A percentile compares a stretch with the other conserved stretches of the same genome.
phyloP scores from a whole-genome alignment of 2,888 invertebrate species.

The Pandemis heparana region DNA sequence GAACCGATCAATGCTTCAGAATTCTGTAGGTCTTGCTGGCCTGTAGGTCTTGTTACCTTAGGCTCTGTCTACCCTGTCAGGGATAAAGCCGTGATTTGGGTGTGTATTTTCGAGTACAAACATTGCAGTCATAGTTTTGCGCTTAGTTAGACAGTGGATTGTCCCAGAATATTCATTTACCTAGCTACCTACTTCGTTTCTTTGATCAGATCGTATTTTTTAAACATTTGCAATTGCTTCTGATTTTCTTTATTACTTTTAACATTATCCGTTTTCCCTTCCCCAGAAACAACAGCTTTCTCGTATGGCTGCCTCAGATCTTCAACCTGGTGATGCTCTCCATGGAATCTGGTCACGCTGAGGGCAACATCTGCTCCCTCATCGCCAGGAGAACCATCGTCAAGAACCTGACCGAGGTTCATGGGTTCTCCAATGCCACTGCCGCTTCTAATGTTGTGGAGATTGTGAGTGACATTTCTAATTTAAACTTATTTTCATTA shows the following conservation, averaged over 20 bases:
- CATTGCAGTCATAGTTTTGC: no score
- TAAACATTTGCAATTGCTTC: no score
- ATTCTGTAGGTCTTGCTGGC: no score
- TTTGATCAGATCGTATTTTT: no score
- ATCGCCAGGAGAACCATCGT: conserved; percentile 53
- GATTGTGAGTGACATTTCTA: conserved; percentile 45
- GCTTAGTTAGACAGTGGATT: no score
- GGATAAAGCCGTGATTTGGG: no score
- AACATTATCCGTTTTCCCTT: not conserved
- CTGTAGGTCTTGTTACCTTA: no score
- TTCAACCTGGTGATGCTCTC: conserved; percentile 77
- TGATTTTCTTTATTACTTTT: not conserved
- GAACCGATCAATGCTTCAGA: no score
- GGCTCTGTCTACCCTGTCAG: no score
- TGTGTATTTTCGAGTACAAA: no score
- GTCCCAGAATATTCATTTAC: no score
- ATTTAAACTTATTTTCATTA: conserved; percentile 42
- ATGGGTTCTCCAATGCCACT: conserved; percentile 13
- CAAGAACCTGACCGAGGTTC: conserved; percentile 35
- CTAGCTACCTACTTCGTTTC: no score
- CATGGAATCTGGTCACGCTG: conserved; percentile 51
- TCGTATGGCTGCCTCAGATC: conserved; percentile 86
- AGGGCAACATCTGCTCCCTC: conserved; percentile 70
- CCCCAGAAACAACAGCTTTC: conserved; percentile 82
- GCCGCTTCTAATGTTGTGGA: conserved; percentile 43